Evolutionary conservation across 2,113 vertebrate species (phyloP).

Genomic region (Dermatemys mawii): DNA sequence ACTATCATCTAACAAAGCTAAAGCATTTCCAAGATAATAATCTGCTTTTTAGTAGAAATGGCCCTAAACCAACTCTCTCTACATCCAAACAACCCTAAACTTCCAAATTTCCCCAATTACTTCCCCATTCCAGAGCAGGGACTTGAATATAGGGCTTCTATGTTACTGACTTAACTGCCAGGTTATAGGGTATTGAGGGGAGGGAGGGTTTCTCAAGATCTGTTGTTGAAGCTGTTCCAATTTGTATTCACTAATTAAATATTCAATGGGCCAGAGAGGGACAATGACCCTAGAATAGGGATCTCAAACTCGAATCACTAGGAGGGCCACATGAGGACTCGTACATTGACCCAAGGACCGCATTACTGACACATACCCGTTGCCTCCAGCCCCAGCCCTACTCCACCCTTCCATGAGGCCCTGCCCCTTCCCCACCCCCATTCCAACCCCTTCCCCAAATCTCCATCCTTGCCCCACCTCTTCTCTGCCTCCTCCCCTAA

Average conservation of each 20-base stretch:
- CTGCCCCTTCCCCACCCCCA: too few species aligned
- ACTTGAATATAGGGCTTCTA: neutral
- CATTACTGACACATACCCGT: too few species aligned
- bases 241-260: neutral
- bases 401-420: too few species aligned
- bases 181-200: neutral
- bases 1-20: neutral
- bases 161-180: neutral
- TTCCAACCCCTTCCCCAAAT: too few species aligned
- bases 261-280: neutral
- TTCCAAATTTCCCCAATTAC: neutral
- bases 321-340: too few species aligned
- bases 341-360: too few species aligned
- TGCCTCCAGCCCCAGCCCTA: too few species aligned
- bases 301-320: too few species aligned
- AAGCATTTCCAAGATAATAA: neutral
- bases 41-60: neutral
- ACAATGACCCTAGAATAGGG: neutral
- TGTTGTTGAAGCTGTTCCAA: neutral
- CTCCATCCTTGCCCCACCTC: too few species aligned
- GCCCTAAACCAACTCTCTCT: neutral
- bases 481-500: too few species aligned
- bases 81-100: neutral
- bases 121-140: neutral
- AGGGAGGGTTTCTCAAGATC: neutral